Base-by-base conservation (phyloP, 2,888 invertebrate genomes). In the Patella caerulea region DNA sequence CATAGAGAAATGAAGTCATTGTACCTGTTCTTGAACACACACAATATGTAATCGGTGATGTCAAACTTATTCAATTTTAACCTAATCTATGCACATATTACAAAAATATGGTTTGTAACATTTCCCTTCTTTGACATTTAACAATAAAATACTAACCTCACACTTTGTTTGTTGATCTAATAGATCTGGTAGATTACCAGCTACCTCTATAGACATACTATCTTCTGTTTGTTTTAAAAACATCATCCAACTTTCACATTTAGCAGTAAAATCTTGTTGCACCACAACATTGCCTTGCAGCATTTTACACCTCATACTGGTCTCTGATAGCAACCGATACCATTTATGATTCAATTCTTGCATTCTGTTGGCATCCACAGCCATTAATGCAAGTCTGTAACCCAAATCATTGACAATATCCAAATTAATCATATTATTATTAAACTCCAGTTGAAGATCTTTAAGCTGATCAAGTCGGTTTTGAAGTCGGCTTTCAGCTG, bases 191-290 rank as follows among this genome's bases (percentile, higher is more conserved):
- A 90, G 85, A 79, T 88, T 89, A 7, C 89, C 89, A 59, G 88
- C 86, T 11, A 90, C 84, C 52, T 88, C 87, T 1, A 82, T 84
- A 14, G 89, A 84, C 70, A 91, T 85, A 73, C 88, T 89, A 53
- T 86, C 81, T 82, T 91, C 90, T 0, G 88, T 88, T 80, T 87
- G 85, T 15, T 88, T 87, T 56, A 91, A 84, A 87, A 90, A 90
- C 0, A 84, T 82, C 87, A 89, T 87, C 91, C 91, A 91, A 19
- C 87, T 86, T 55, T 89, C 85, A 82, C 90, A 91, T 79, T 91
- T 91, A 74, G 88, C 82, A 3, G 86, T 86, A 83, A 91, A 91
- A 83, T 89, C 89, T 78, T 90, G 90, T 55, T 89, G 88, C 72
- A 87, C 81, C 72, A 90, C 80, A 71, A 90, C 81, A 73, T 85